phyloP scores from a whole-genome alignment of 2,113 vertebrate species.

The Gnathonemus echidnorhynchus region DNA sequence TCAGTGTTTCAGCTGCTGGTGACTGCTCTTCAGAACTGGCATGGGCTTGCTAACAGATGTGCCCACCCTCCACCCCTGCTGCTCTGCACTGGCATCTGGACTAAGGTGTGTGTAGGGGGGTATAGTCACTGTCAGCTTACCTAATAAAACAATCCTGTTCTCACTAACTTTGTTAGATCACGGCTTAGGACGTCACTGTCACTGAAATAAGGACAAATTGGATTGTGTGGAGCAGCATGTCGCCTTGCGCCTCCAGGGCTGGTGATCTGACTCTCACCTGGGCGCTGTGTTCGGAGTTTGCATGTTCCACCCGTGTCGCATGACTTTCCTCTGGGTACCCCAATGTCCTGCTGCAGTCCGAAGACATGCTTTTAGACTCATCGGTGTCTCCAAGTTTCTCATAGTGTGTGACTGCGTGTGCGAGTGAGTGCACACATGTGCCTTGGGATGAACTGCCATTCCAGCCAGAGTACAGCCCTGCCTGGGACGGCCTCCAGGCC shows the following conservation, averaged over 20 bases:
- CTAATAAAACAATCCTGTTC: neutral
- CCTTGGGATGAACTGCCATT: neutral
- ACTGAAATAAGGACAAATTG: neutral
- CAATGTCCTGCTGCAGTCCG: neutral
- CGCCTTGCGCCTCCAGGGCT: neutral
- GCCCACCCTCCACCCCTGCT: slow-evolving; percentile 35
- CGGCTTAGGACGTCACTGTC: neutral
- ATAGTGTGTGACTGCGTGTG: neutral
- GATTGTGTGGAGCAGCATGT: neutral
- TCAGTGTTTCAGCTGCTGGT: neutral
- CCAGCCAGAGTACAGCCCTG: neutral
- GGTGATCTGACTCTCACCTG: neutral
- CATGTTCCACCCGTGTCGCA: neutral
- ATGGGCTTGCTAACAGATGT: slow-evolving; percentile 37
- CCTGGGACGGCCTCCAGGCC: too few relatives aligned
- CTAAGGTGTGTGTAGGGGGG: neutral
- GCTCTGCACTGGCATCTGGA: neutral
- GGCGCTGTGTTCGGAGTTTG: neutral
- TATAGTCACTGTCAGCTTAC: neutral
- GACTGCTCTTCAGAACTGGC: slow-evolving; percentile 32
- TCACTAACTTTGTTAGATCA: neutral
- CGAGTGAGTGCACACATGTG: neutral
- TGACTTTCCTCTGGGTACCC: neutral
- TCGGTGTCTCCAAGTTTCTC: neutral
- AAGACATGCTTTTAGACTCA: neutral